phyloP scores from a whole-genome alignment of 2,888 invertebrate genomes.

The Noctua comes region DNA sequence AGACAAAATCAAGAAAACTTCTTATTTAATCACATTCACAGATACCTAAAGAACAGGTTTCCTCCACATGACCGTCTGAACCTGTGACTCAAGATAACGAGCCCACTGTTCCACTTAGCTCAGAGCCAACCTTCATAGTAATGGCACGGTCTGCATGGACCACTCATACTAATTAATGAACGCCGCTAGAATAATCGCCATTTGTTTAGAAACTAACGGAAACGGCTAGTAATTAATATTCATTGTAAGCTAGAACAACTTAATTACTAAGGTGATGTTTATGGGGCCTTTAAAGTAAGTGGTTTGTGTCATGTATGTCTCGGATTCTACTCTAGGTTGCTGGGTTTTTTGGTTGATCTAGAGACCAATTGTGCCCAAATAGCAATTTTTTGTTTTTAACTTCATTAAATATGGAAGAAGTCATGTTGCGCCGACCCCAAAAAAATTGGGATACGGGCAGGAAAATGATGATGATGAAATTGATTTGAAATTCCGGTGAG shows the following conservation, averaged over 20 bases:
- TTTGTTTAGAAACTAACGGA: conserved; percentile 49
- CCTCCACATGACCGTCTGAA: conserved; percentile 36
- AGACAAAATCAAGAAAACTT: background rate
- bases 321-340: background rate
- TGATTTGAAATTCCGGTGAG: background rate
- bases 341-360: background rate
- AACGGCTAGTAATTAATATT: conserved; percentile 56
- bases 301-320: background rate
- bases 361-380: background rate
- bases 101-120: conserved; percentile 44
- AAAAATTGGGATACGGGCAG: no score
- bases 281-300: conserved; percentile 9
- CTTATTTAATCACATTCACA: background rate
- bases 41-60: conserved; percentile 16
- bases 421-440: no score
- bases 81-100: conserved; percentile 4
- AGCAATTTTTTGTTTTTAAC: no score
- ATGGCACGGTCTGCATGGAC: conserved; percentile 37
- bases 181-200: conserved; percentile 45
- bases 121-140: conserved; percentile 58
- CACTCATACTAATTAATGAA: conserved; percentile 55
- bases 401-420: no score
- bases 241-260: conserved; percentile 37
- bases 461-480: background rate
- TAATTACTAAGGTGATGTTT: conserved; percentile 20